Evolutionary conservation across 2,888 invertebrate genomes (phyloP).

Genomic region (Rotaria socialis): DNA sequence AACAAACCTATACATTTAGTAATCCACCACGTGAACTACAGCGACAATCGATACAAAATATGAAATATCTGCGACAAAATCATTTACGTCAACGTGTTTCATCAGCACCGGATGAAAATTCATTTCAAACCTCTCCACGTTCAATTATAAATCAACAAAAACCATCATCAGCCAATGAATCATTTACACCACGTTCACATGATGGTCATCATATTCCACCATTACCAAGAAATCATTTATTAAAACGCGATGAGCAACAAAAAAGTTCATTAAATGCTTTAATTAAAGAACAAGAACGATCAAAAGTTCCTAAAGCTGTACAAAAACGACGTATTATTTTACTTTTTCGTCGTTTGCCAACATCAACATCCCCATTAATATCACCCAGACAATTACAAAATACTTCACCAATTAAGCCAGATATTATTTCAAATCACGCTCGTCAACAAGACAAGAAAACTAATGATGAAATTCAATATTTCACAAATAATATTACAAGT

Average conservation of each 20-base stretch:
- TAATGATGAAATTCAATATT: neutral
- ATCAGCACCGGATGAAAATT: slow-evolving; percentile 24
- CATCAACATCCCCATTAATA: neutral
- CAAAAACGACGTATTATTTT: slow-evolving; percentile 27
- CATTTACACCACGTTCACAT: neutral
- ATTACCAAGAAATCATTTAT: neutral
- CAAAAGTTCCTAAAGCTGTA: slow-evolving; percentile 24
- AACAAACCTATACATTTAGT: slow-evolving; percentile 6
- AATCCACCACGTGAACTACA: slow-evolving; percentile 22
- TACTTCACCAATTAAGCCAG: neutral
- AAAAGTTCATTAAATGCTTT: neutral
- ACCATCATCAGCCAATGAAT: slow-evolving; percentile 16
- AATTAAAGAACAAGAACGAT: neutral
- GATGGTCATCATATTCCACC: neutral
- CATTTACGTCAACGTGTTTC: slow-evolving; percentile 9
- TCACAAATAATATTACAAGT: neutral
- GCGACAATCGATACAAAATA: neutral
- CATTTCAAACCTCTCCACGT: neutral
- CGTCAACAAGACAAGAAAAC: neutral
- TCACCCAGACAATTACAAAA: neutral
- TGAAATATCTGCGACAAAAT: neutral
- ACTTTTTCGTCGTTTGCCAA: neutral
- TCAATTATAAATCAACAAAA: slow-evolving; percentile 7
- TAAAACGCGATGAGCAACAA: slow-evolving; percentile 19
- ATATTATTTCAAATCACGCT: neutral